Percentiles rank a stretch among this genome's conserved stretches.
Conservation (phyloP, 2,113 vertebrate species). For the Peucedramus taeniatus region DNA sequence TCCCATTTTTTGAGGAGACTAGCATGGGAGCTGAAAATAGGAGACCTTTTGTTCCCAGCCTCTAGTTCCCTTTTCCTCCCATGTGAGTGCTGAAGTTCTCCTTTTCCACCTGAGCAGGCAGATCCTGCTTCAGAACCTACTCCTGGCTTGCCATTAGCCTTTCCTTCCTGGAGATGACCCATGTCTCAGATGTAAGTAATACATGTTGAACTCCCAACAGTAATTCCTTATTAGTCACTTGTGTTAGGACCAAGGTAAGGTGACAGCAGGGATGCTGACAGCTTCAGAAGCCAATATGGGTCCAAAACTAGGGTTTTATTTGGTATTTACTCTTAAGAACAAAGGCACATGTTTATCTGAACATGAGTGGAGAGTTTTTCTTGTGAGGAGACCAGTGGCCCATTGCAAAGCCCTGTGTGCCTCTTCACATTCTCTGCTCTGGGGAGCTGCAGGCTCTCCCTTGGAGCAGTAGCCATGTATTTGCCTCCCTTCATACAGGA, state of each 20-base stretch:
- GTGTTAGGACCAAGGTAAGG: background rate
- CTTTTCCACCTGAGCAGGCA: background rate
- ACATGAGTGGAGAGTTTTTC: background rate
- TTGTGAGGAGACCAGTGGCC: background rate
- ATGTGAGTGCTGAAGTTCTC: background rate
- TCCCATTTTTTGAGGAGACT: background rate
- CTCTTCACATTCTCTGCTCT: background rate
- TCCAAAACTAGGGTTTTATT: background rate
- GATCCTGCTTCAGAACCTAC: background rate
- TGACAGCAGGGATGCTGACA: background rate
- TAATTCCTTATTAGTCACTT: background rate
- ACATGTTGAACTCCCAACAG: fast-evolving
- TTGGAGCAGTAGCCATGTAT: background rate
- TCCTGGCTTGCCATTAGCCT: background rate
- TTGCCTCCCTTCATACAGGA: background rate
- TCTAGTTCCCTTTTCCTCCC: background rate
- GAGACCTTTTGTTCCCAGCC: background rate
- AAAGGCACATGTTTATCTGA: background rate
- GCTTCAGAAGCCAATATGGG: background rate
- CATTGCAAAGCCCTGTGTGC: background rate
- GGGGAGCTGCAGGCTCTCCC: background rate
- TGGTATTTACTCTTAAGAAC: background rate
- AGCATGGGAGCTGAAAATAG: background rate
- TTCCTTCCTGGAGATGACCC: background rate
- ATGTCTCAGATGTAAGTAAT: background rate